Conservation (phyloP, 1,140 invertebrate species). For the Macrobrachium nipponense region DNA sequence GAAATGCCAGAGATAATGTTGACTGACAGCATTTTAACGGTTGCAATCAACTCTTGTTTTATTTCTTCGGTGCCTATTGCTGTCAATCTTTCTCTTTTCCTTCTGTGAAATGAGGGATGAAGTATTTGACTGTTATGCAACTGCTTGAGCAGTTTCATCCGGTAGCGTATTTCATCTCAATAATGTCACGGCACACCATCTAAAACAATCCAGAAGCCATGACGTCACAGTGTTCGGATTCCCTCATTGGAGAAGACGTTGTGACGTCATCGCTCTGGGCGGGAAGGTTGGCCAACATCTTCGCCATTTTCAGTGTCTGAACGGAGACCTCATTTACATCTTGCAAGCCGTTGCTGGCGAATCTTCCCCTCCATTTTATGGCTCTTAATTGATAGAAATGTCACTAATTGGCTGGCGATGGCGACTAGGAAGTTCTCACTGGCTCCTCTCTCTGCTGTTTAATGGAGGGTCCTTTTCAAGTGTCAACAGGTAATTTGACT, state of each 20-base stretch:
- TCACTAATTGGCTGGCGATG: not conserved
- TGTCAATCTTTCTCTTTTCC: too few relatives aligned
- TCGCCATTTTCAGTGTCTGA: slow-evolving; percentile 61
- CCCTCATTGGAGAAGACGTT: slow-evolving; percentile 53
- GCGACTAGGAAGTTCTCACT: not conserved
- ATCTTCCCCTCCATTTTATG: slow-evolving; percentile 54
- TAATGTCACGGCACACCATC: slow-evolving; percentile 55
- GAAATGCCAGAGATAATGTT: too few relatives aligned
- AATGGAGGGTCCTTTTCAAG: not conserved
- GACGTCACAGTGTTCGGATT: slow-evolving; percentile 35
- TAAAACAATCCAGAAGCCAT: slow-evolving; percentile 57
- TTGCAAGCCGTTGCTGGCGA: slow-evolving; percentile 45
- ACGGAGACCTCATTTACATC: slow-evolving; percentile 61
- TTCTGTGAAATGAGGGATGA: not conserved
- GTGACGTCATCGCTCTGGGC: slow-evolving; percentile 58
- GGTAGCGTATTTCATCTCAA: slow-evolving; percentile 31
- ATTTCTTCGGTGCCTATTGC: too few relatives aligned
- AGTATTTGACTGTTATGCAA: too few relatives aligned
- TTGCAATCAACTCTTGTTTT: too few relatives aligned
- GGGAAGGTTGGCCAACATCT: slow-evolving; percentile 58
- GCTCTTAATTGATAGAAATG: not conserved
- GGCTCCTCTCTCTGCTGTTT: not conserved
- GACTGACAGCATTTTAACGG: too few relatives aligned
- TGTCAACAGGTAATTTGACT: slow-evolving; percentile 24
- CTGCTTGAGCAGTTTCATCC: too few relatives aligned